These are phyloP conservation scores for Coccyzus lansbergi DNA, from an alignment of 2,797 vertebrate genomes.

Conservation along the genomic window DNA sequence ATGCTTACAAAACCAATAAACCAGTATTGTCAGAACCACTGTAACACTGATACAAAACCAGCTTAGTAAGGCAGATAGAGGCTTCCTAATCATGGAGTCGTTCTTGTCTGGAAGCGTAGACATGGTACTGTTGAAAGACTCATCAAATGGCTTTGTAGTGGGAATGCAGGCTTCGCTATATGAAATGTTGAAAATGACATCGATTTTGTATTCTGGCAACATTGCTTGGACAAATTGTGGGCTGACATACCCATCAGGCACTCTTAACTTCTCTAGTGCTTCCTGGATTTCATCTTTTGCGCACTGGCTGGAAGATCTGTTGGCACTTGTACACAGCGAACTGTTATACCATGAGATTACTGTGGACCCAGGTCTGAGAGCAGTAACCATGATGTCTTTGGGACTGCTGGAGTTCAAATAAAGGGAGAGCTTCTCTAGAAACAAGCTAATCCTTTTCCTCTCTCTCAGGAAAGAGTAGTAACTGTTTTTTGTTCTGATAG, in stretches of 20 bases:
- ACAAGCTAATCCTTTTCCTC: slow-evolving; percentile 48
- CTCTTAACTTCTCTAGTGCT: slow-evolving; percentile 38
- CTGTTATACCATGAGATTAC: slow-evolving; percentile 71
- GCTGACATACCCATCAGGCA: not conserved
- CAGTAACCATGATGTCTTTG: slow-evolving; percentile 2
- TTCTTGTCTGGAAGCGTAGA: not conserved
- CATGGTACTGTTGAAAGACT: not conserved
- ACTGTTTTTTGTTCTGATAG: slow-evolving; percentile 49
- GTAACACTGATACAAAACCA: slow-evolving; percentile 37
- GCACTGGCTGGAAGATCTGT: not conserved
- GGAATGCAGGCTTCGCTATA: slow-evolving; percentile 33
- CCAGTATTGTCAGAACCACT: not conserved
- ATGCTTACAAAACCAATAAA: slow-evolving; percentile 25
- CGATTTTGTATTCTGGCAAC: slow-evolving; percentile 72
- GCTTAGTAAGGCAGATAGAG: slow-evolving; percentile 19
- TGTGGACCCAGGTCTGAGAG: slow-evolving; percentile 66
- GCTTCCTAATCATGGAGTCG: not conserved
- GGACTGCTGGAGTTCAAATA: slow-evolving; percentile 56
- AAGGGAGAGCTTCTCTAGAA: slow-evolving; percentile 69
- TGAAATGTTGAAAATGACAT: slow-evolving; percentile 25
- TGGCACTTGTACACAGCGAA: slow-evolving; percentile 11
- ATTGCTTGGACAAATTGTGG: slow-evolving; percentile 61
- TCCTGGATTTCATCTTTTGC: not conserved
- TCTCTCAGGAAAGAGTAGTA: slow-evolving; percentile 68
- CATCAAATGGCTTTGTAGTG: not conserved